Evolutionary conservation across 64 coral and sea anemone species (phyloP).

Genomic region (Actinia equina): DNA sequence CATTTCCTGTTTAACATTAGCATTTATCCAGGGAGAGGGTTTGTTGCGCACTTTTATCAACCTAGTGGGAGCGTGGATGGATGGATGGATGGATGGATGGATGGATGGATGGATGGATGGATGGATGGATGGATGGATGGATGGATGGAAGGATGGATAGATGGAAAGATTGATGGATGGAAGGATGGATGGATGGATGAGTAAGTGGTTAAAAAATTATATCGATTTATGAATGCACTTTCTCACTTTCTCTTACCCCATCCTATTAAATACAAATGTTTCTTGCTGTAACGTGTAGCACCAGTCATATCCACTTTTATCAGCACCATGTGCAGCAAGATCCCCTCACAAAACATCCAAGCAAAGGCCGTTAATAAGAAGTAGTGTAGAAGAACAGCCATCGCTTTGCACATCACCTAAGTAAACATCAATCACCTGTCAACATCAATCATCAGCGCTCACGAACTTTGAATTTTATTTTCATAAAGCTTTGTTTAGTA

Average conservation of each 20-base stretch:
- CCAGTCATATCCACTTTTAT: slow-evolving; percentile 64
- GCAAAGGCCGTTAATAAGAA: slow-evolving; percentile 75
- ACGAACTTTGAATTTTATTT: neutral
- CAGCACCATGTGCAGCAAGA: slow-evolving; percentile 76
- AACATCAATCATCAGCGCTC: neutral
- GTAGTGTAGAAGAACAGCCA: slow-evolving; percentile 82
- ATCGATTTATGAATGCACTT: too few species aligned
- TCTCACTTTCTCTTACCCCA: slow-evolving; percentile 58
- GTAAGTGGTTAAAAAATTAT: neutral
- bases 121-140: neutral
- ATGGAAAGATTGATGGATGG: too few species aligned
- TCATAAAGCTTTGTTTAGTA: too few species aligned
- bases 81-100: neutral
- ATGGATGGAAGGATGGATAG: neutral
- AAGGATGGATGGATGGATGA: neutral
- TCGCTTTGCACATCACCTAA: slow-evolving; percentile 71
- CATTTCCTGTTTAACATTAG: too few species aligned
- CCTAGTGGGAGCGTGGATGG: too few species aligned
- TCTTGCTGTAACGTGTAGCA: slow-evolving; percentile 27
- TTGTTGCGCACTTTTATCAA: too few species aligned
- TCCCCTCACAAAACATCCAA: slow-evolving; percentile 89
- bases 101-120: neutral
- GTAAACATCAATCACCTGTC: neutral
- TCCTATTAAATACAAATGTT: slow-evolving; percentile 53
- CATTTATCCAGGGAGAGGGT: too few species aligned